Evolutionary conservation across 1,140 invertebrate genomes (phyloP), one percentile per base, ranked within the genome.

Genomic region (Brachionus rotundiformis): DNA sequence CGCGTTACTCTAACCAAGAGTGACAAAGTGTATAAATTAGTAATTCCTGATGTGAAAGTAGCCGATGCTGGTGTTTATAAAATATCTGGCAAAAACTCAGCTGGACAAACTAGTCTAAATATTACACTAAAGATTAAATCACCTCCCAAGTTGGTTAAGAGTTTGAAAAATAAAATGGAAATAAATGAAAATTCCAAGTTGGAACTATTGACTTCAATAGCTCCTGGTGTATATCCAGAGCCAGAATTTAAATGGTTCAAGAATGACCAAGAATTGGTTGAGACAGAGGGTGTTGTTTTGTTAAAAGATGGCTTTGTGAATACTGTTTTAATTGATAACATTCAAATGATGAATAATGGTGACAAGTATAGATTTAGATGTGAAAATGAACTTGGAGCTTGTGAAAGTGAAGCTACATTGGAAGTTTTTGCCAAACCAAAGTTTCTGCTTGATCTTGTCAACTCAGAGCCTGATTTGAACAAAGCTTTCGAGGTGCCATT

Each of bases 181-280:
- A 10, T 54, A 13, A 25, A 13, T 16, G 76, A 79, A 31, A 33
- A 59, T 59, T 54, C 76, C 3, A 79, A 63, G 41, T 63, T 79
- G n/a, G 76, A 79, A 19, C 36, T 63, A 59, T 0, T 36, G 16
- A 10, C 0, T 11, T 81, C 54, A 81, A 47, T 68, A 29, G 31
- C 54, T 29, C 31, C 79, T 81, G 79, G 61, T 68, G 63, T 63
- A 65, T 81, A 81, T 65, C 79, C 79, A 23, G 23, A 39, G 11
- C 63, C 81, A 31, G 54, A 49, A 23, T 61, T 82, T 33, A 68
- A 49, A 75, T 82, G 81, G 81, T 59, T 71, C 7, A 71, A 49
- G 6, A 68, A 82, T 75, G 63, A 71, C 19, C 25, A 82, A 71
- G 11, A 25, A 19, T 39, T 81, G 4, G n/a, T n/a, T 6, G 36